phyloP scores from a whole-genome alignment of 2,113 vertebrate species.

The Sus scrofa region T2T-Sscrofa CM000823.6:9732501-9733000 shows the following conservation, averaged over 20 bases:
- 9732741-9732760: no score
- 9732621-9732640: background rate
- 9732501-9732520: background rate
- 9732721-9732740: no score
- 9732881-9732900: no score
- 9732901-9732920: background rate
- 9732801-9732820: no score
- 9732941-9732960: accelerated
- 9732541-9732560: background rate
- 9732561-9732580: background rate
- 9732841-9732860: no score
- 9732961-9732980: accelerated
- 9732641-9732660: background rate
- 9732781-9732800: no score
- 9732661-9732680: background rate
- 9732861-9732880: no score
- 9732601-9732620: background rate
- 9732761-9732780: no score
- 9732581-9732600: background rate
- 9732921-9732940: accelerated
- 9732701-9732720: no score
- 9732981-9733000: accelerated
- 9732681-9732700: no score
- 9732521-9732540: conserved; percentile 11
- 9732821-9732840: no score